A percentile compares a stretch with the other conserved stretches of the same genome.
These are phyloP conservation scores for Perca flavescens DNA, from an alignment of 2,113 vertebrate species.

Conservation along the genomic window DNA sequence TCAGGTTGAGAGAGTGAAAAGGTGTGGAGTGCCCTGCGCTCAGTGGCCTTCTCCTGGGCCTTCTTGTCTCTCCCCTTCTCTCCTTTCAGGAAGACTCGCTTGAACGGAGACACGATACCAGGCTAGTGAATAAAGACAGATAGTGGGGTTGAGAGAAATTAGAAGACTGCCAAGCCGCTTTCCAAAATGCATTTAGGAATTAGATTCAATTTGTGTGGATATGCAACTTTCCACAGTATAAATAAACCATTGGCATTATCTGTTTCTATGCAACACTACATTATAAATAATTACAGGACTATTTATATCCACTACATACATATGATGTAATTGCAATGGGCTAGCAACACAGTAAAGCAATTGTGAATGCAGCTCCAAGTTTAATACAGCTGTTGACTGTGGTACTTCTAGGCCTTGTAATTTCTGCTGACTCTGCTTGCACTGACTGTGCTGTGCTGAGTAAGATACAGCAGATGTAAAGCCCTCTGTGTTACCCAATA, in stretches of 20 bases:
- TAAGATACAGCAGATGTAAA: slow-evolving; percentile 14
- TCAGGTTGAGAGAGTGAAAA: slow-evolving; percentile 90
- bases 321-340: neutral
- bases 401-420: neutral
- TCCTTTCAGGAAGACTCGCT: slow-evolving; percentile 96
- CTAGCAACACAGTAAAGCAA: neutral
- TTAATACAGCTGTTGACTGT: slow-evolving; percentile 1
- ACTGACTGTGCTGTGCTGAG: neutral
- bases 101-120: slow-evolving; percentile 97
- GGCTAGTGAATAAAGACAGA: slow-evolving; percentile 81
- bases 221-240: neutral
- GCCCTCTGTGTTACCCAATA: slow-evolving; percentile 36
- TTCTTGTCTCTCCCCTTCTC: slow-evolving; percentile 96
- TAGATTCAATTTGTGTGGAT: neutral
- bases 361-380: slow-evolving; percentile 3
- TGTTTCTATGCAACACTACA: neutral
- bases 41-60: slow-evolving; percentile 93
- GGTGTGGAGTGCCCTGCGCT: slow-evolving; percentile 93
- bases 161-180: neutral
- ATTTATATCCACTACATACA: neutral
- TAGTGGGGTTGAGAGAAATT: slow-evolving; percentile 1
- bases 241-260: neutral
- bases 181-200: neutral
- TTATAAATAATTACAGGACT: neutral
- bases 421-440: slow-evolving; percentile 34